Percentiles rank a stretch among this genome's conserved stretches.
Conservation (phyloP, 2,113 vertebrate genomes). For the Phrynosoma platyrhinos region DNA sequence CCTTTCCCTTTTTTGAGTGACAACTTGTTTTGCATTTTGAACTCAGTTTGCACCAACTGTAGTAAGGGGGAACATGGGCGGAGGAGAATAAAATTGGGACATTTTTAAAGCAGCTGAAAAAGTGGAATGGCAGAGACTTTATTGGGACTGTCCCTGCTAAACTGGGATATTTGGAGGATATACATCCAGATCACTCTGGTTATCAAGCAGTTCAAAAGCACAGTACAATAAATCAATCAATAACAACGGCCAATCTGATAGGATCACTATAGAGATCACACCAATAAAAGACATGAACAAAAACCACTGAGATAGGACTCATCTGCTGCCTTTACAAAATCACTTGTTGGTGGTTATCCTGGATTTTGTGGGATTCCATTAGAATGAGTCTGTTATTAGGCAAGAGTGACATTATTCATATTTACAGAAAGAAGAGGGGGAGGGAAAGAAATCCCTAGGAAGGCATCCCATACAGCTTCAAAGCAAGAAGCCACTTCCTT, state of each 20-base stretch:
- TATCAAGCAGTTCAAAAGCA: neutral
- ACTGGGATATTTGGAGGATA: too few relatives aligned
- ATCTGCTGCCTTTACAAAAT: neutral
- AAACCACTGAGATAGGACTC: neutral
- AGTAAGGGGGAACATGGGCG: too few relatives aligned
- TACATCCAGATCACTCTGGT: too few relatives aligned
- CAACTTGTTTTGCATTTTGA: too few relatives aligned
- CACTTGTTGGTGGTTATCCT: neutral
- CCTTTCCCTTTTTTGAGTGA: too few relatives aligned
- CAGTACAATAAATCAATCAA: neutral
- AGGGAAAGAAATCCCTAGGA: slow-evolving; percentile 39
- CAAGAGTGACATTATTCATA: slow-evolving; percentile 23
- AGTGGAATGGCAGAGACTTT: too few relatives aligned
- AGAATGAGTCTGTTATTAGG: neutral
- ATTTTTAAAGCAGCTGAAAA: too few relatives aligned
- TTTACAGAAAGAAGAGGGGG: neutral
- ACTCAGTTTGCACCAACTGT: too few relatives aligned
- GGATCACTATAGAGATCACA: neutral
- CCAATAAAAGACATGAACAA: neutral
- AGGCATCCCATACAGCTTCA: neutral
- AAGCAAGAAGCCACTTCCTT: slow-evolving; percentile 56
- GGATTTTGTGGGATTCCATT: neutral
- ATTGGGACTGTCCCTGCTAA: too few relatives aligned
- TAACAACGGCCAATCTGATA: neutral
- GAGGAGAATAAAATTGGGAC: too few relatives aligned